Evolutionary conservation across 2,888 invertebrate genomes (phyloP), one percentile per base, ranked within the genome.

Genomic region (Drosophila nr. perissopoda): DNA sequence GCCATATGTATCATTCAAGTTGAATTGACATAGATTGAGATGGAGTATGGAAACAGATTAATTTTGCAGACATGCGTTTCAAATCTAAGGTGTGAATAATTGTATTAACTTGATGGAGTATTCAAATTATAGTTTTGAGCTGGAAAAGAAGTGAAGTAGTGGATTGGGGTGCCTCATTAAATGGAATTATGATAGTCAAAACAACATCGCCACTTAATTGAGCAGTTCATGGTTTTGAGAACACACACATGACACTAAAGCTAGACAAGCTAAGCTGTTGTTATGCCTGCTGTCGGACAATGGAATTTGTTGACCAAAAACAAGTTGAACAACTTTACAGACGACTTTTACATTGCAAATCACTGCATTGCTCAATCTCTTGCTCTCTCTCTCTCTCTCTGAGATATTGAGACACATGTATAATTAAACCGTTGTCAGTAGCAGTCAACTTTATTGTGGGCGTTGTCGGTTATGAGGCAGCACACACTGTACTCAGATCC

Each of bases 341-440:
- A 46, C 33, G 60, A 75, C 75, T 82, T 75, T 66, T 71, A 72
- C 74, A 70, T 38, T 49, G 80, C 33, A 62, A 76, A 66, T 70
- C 54, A 70, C 62, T 60, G 38, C 38, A 46, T 7, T 25, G 46
- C 27, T 46, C 16, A 25, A 25, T 16, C 25, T 16, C 16, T 25
- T 25, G 10, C 42, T 51, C 18, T 46, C 4, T 29, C 8, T 6
- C 31, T 59, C 33, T 38, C 38, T 38, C n/a, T 13, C 2, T 64
- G 18, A 11, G 51, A 58, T 56, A 64, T 33, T 29, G 51, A 60
- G 62, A 52, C 48, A 63, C 60, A 68, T 73, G 70, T 76, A 76
- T 76, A 83, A 83, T 81, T 84, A 81, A 79, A 74, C 68, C 62
- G 66, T 77, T 70, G 60, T 53, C 69, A 53, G 64, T 8, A 61